Evolutionary conservation across 2,113 vertebrate species (phyloP).

Genomic region (Reinhardtius hippoglossoides): DNA sequence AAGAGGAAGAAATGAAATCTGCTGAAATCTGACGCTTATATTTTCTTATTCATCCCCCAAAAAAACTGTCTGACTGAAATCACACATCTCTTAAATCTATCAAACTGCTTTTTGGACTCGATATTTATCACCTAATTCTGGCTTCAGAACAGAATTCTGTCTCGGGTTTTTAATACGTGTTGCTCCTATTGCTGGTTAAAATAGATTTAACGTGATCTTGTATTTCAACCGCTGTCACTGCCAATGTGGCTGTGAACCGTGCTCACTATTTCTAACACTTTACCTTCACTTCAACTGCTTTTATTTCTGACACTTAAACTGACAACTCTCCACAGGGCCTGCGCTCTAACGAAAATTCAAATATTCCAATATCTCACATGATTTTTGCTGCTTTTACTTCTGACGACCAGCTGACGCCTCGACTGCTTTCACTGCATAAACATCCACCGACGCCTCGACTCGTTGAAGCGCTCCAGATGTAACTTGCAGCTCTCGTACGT

Average conservation of each 20-base stretch:
- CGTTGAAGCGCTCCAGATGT: no score
- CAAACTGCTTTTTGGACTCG: conserved; percentile 4
- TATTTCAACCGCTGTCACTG: conserved; percentile 10
- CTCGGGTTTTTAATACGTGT: background rate
- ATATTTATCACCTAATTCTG: background rate
- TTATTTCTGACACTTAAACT: conserved; percentile 14
- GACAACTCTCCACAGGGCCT: background rate
- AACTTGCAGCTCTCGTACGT: no score
- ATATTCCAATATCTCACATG: background rate
- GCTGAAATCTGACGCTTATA: conserved; percentile 35
- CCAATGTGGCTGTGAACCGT: background rate
- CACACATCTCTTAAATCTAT: conserved; percentile 36
- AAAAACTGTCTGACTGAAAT: background rate
- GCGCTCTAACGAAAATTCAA: background rate
- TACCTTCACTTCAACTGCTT: conserved; percentile 20
- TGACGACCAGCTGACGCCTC: no score
- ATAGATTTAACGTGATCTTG: conserved; percentile 17
- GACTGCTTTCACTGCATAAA: no score
- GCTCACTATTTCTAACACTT: background rate
- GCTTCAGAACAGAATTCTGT: conserved; percentile 13
- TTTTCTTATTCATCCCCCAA: conserved; percentile 55
- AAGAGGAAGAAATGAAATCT: conserved; percentile 28
- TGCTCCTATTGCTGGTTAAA: background rate
- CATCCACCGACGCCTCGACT: no score
- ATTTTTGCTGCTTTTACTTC: background rate